Base-by-base conservation (phyloP, 2,888 invertebrate species). In the Folsomia candida region DNA sequence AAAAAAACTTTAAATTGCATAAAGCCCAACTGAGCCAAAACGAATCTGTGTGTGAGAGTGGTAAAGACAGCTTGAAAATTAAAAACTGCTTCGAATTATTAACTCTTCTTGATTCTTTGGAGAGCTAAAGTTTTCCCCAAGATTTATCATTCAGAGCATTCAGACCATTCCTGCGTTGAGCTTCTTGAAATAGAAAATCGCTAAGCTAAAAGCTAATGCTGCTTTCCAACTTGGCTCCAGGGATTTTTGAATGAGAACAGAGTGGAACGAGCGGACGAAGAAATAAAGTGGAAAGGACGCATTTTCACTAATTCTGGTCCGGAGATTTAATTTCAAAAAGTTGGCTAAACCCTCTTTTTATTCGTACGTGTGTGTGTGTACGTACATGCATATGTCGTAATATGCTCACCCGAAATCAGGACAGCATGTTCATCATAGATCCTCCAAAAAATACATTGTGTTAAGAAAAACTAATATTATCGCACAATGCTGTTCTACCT, bases 11-110 rank as follows among this genome's bases (percentile, higher is more conserved):
- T 37, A 37, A 37, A 37, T 37, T 37, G 37, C 37, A 37, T 37
- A 37, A 37, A 37, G 37, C 37, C 37, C 37, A 37, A 37, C 37
- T 37, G 37, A 37, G 37, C 37, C 37, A n/a, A 54, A 54, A 4
- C 54, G n/a, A n/a, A n/a, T n/a, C n/a, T n/a, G n/a, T n/a, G n/a
- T 54, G 54, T 18, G 54, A 54, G 54, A 54, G 20, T 54, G 54
- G 54, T 54, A 54, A 54, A 54, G 54, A 54, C 54, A 54, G 54
- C 54, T 54, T 18, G 54, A 54, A 54, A 54, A 54, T 54, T 54
- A 54, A 54, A 54, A 54, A 54, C 18, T 54, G 54, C 54, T 22
- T 22, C 54, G n/a, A 54, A 54, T 54, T 54, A n/a, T 54, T n/a
- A 54, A 54, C 54, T 54, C 20, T 54, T n/a, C 54, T 54, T 54